phyloP scores from a whole-genome alignment of 2,113 vertebrate genomes.

The Gallinago jamesoni region DNA sequence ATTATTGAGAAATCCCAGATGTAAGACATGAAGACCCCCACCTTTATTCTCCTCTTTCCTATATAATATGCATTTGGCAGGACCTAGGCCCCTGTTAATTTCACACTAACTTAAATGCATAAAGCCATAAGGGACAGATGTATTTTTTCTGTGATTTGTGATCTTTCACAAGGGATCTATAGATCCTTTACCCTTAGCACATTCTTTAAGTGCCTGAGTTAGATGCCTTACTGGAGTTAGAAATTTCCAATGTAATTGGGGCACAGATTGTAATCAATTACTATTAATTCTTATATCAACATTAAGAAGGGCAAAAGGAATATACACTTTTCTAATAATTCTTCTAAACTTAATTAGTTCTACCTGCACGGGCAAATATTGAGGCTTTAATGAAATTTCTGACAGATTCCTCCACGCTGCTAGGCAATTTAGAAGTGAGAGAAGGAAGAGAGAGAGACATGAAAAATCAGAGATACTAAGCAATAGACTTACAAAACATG shows the following conservation, averaged over 20 bases:
- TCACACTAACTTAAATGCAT: background rate
- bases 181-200: background rate
- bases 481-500: conserved; percentile 28
- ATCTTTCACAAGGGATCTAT: background rate
- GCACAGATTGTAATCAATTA: conserved; percentile 29
- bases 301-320: conserved; percentile 28
- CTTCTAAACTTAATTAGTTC: conserved; percentile 58
- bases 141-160: background rate
- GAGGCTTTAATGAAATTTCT: conserved; percentile 56
- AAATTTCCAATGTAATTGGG: conserved; percentile 25
- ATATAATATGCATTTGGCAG: background rate
- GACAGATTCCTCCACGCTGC: background rate
- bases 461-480: conserved; percentile 18
- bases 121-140: background rate
- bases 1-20: background rate
- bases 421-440: conserved; percentile 9
- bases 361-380: conserved; percentile 49
- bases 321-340: conserved; percentile 31
- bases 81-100: background rate
- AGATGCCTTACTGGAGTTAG: background rate
- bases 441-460: background rate
- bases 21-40: background rate
- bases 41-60: background rate
- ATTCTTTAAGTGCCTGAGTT: background rate
- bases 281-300: conserved; percentile 34